A percentile compares a stretch with the other conserved stretches of the same genome.
Evolutionary conservation across 2,113 vertebrate species (phyloP).

Genomic region (Ciconia stormi): DNA sequence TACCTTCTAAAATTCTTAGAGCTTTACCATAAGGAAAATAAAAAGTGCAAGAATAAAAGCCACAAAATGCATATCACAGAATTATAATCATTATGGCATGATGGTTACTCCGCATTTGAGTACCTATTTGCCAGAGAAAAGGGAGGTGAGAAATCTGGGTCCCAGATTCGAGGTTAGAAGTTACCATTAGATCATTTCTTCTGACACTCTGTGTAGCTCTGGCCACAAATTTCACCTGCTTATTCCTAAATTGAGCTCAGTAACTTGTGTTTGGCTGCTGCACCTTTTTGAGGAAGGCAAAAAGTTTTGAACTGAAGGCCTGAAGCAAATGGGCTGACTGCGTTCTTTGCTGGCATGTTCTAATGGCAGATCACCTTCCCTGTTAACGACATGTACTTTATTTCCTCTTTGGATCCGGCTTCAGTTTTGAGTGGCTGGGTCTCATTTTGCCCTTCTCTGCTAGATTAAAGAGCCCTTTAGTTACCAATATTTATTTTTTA

Average conservation of each 20-base stretch:
- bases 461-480: not conserved
- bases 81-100: not conserved
- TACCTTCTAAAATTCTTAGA: not conserved
- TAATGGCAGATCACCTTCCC: not conserved
- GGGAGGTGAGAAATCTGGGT: not conserved
- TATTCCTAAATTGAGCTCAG: not conserved
- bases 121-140: not conserved
- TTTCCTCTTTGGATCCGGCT: not conserved
- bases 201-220: not conserved
- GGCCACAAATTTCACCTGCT: not conserved
- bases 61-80: not conserved
- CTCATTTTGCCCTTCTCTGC: not conserved
- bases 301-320: not conserved
- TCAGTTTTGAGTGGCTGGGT: not conserved
- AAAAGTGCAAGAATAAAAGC: not conserved
- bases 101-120: not conserved
- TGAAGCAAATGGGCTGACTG: not conserved
- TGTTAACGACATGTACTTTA: not conserved
- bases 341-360: not conserved
- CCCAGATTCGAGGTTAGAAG: not conserved
- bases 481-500: constrained; percentile 6
- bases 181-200: not conserved
- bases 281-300: not conserved
- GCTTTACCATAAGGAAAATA: not conserved
- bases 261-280: not conserved